Evolutionary conservation across 2,113 vertebrate genomes (phyloP), one percentile per base, ranked within the genome.

Genomic region (Perca flavescens): DNA sequence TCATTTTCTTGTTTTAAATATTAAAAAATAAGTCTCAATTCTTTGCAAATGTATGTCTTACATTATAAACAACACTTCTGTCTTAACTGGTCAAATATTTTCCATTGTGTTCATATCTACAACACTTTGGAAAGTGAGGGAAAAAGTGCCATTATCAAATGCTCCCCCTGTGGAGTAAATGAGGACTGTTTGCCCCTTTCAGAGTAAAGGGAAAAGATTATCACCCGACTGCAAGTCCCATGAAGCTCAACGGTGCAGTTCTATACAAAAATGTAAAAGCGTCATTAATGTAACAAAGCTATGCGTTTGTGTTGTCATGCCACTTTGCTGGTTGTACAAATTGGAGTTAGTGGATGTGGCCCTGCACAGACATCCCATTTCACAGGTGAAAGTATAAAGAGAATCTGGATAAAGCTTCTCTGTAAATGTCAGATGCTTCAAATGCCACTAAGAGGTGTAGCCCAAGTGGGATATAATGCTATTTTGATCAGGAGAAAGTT

Each of bases 21-120:
- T 96, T 97, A 98, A 97, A 98, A 43, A 99, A 98, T 94, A 98
- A 97, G 96, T 96, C 95, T 96, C 93, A 96, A 96, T 95, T 96
- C 96, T 97, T 96, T 97, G 96, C 96, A 97, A 95, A 97, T 96
- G 96, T 96, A 95, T 93, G 96, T 96, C 96, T 96, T 97, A 97
- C 96, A 98, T 95, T 97, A 97, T 97, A 96, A 97, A 98, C 95
- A 95, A 96, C 95, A 96, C 93, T 92, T 93, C 91, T 93, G 65
- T 69, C 76, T 74, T 54, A 68, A 86, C 74, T 83, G 79, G 77
- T 94, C 95, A 93, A 92, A 94, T 87, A 86, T 80, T 84, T 85
- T 93, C 94, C 93, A 92, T 92, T 88, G 95, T 96, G 90, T 93
- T 93, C 57, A 47, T 89, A 92, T 91, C 80, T 86, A 95, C 96